phyloP scores from a whole-genome alignment of 2,113 vertebrate genomes.

The Xenus cinereus region DNA sequence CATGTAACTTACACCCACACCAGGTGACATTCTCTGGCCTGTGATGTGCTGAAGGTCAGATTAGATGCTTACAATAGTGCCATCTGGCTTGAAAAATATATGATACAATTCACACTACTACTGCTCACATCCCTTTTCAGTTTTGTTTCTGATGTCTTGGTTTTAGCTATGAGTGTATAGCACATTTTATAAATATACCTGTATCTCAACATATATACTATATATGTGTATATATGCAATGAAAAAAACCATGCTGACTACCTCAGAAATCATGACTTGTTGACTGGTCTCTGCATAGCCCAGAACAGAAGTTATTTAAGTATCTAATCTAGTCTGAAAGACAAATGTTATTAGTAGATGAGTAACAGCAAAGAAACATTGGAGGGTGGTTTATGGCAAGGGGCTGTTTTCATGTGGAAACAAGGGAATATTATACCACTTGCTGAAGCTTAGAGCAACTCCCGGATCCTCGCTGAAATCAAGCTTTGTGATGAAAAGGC shows the following conservation, averaged over 20 bases:
- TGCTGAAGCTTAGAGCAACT: constrained; percentile 61
- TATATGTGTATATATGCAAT: neutral
- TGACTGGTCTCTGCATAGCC: neutral
- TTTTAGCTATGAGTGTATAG: neutral
- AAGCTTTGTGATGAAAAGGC: constrained; percentile 62
- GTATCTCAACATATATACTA: neutral
- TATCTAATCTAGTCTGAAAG: constrained; percentile 16
- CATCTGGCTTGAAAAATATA: neutral
- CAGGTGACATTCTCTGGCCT: neutral
- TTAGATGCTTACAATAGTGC: neutral
- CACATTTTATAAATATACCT: neutral
- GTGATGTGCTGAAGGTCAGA: neutral
- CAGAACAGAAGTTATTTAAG: constrained; percentile 34
- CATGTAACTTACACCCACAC: neutral
- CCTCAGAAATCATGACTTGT: neutral
- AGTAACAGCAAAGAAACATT: constrained; percentile 29
- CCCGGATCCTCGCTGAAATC: constrained; percentile 63
- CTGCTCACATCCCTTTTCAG: neutral
- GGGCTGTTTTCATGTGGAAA: constrained; percentile 65
- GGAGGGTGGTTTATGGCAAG: constrained; percentile 50
- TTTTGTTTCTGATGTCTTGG: neutral
- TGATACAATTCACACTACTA: neutral
- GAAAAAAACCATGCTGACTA: neutral
- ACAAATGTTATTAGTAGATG: constrained; percentile 17
- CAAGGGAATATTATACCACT: constrained; percentile 71